phyloP scores from a whole-genome alignment of 2,113 vertebrate genomes.

The Dromaius novaehollandiae region DNA sequence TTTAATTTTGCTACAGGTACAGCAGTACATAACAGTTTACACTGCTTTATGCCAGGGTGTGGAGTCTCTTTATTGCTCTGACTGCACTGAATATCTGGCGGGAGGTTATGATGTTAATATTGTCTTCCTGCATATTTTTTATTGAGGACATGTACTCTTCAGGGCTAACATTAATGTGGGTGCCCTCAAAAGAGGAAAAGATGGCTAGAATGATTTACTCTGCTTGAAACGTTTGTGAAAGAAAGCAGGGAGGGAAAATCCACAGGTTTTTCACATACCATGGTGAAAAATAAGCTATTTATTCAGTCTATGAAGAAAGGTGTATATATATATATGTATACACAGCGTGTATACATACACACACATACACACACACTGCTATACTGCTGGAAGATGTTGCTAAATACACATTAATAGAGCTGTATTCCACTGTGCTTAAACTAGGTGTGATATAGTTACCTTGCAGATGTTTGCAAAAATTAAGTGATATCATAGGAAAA shows the following conservation, averaged over 20 bases:
- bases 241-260: neutral
- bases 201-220: no score
- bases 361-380: no score
- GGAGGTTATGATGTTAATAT: no score
- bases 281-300: neutral
- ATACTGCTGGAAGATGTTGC: neutral
- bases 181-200: no score
- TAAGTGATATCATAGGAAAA: neutral
- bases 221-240: neutral
- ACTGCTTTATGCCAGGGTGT: neutral
- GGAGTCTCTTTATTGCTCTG: neutral
- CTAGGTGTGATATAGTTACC: neutral
- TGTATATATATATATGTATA: neutral
- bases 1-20: neutral
- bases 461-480: neutral
- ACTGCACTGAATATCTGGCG: neutral
- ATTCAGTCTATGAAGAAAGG: neutral
- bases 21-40: neutral
- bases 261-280: neutral
- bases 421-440: neutral
- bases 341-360: no score
- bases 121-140: no score
- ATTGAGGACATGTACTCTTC: no score
- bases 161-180: no score
- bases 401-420: neutral